Conservation (phyloP, 2,888 invertebrate species). For the Caenorhabditis afra region DNA sequence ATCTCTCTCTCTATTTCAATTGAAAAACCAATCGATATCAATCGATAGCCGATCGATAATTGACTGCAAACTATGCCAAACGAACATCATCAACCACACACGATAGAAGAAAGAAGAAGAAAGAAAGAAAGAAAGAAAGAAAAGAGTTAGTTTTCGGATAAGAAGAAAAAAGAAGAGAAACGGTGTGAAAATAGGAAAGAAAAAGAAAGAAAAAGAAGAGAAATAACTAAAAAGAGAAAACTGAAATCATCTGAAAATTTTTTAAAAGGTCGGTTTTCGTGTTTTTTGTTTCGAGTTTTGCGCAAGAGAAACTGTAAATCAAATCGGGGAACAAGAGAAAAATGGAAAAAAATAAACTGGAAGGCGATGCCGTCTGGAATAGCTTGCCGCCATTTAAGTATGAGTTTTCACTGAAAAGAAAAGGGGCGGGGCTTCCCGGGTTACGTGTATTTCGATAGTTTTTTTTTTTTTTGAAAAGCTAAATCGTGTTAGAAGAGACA, state of each 20-base stretch:
- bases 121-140: conserved; percentile 9
- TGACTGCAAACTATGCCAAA: conserved; percentile 35
- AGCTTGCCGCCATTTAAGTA: conserved; percentile 52
- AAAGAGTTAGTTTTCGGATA: not conserved
- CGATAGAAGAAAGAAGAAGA: not conserved
- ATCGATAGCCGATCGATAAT: not conserved
- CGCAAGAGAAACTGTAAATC: not conserved
- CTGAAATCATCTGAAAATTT: conserved; percentile 1
- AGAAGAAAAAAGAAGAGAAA: conserved; percentile 3
- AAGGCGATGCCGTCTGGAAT: conserved; percentile 46
- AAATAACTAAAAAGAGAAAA: conserved; percentile 1
- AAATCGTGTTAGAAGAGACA: not conserved
- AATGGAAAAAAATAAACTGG: no score
- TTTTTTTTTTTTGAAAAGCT: not conserved
- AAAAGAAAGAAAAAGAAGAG: conserved; percentile 4
- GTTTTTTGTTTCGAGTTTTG: conserved; percentile 6
- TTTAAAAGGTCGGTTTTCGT: conserved; percentile 29
- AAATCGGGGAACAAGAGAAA: not conserved
- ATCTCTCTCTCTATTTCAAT: not conserved
- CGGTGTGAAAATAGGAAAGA: conserved; percentile 2
- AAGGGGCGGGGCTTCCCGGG: not conserved
- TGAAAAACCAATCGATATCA: not conserved
- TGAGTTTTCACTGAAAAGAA: conserved; percentile 8
- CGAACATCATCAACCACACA: conserved; percentile 30
- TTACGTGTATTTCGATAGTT: no score